A percentile compares a stretch with the other conserved stretches of the same genome.
Conservation (phyloP, 2,797 vertebrate species). For the Paedocypris micromegethes region DNA sequence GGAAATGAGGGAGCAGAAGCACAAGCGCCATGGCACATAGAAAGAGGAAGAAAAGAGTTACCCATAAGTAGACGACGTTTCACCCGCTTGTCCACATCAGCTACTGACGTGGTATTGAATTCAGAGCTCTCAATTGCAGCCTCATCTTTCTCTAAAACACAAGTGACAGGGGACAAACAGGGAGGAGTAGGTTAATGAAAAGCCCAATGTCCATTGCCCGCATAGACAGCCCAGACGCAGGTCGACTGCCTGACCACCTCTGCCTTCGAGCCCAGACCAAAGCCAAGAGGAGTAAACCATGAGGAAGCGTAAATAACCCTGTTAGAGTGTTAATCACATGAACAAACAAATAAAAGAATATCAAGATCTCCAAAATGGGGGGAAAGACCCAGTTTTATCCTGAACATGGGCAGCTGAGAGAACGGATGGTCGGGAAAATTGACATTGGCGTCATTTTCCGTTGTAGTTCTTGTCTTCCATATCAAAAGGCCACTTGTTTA, state of each 20-base stretch:
- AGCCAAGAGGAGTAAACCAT: slow-evolving; percentile 80
- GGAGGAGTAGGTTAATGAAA: slow-evolving; percentile 98
- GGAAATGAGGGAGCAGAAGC: slow-evolving; percentile 58
- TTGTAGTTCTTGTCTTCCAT: slow-evolving; percentile 63
- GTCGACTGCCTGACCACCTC: slow-evolving; percentile 76
- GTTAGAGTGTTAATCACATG: slow-evolving; percentile 79
- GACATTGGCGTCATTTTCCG: slow-evolving; percentile 50
- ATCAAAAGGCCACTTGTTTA: slow-evolving; percentile 62
- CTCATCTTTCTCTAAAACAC: slow-evolving; percentile 99
- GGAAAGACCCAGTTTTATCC: slow-evolving; percentile 30
- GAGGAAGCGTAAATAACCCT: slow-evolving; percentile 75
- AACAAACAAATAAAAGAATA: slow-evolving; percentile 48
- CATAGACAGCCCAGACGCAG: slow-evolving; percentile 49
- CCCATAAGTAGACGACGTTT: slow-evolving; percentile 99
- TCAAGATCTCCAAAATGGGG: slow-evolving; percentile 38
- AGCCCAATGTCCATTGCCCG: slow-evolving; percentile 83
- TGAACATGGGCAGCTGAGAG: slow-evolving; percentile 30
- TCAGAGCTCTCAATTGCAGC: slow-evolving; percentile 99
- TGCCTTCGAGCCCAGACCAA: slow-evolving; percentile 75
- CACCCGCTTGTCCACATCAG: slow-evolving; percentile 99
- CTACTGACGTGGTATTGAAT: slow-evolving; percentile 99
- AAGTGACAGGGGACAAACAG: slow-evolving; percentile 99
- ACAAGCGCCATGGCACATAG: slow-evolving; percentile 89
- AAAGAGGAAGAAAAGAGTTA: slow-evolving; percentile 99
- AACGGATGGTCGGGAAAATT: slow-evolving; percentile 8